Percentiles rank a stretch among this genome's conserved stretches.
Evolutionary conservation across 35 echinoderm and acorn worm genomes (phyloP).

Genomic region (Lytechinus pictus): DNA sequence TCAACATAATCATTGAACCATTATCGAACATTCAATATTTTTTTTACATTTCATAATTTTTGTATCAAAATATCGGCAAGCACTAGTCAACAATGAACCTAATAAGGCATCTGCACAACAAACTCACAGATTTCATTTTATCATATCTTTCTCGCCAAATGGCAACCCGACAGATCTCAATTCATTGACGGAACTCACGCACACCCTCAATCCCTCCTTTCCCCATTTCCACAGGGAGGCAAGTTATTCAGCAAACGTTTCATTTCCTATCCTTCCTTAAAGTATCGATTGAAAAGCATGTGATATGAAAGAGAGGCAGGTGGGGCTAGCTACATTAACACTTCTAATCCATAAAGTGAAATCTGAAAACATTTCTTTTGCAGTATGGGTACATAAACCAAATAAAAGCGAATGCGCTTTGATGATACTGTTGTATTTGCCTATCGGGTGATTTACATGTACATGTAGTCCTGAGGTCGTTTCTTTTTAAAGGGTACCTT

Average conservation of each 20-base stretch:
- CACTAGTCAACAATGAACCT: too few relatives aligned
- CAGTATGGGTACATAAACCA: not conserved
- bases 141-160: not conserved
- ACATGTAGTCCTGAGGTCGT: too few relatives aligned
- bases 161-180: not conserved
- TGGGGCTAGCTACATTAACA: not conserved
- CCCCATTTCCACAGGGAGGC: not conserved
- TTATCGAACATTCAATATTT: too few relatives aligned
- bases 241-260: not conserved
- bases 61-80: too few relatives aligned
- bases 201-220: not conserved
- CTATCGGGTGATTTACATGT: too few relatives aligned
- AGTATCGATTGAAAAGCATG: not conserved
- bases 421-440: not conserved
- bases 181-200: not conserved
- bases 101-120: too few relatives aligned
- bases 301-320: not conserved
- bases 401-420: not conserved
- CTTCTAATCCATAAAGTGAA: not conserved
- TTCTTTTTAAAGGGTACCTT: too few relatives aligned
- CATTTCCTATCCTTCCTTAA: not conserved
- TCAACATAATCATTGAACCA: too few relatives aligned
- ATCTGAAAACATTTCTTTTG: not conserved
- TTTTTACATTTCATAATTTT: too few relatives aligned
- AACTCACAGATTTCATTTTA: not conserved